Percentiles rank a stretch among this genome's conserved stretches.
Evolutionary conservation across 2,888 invertebrate genomes (phyloP).

Genomic region (Candidula unifasciata): DNA sequence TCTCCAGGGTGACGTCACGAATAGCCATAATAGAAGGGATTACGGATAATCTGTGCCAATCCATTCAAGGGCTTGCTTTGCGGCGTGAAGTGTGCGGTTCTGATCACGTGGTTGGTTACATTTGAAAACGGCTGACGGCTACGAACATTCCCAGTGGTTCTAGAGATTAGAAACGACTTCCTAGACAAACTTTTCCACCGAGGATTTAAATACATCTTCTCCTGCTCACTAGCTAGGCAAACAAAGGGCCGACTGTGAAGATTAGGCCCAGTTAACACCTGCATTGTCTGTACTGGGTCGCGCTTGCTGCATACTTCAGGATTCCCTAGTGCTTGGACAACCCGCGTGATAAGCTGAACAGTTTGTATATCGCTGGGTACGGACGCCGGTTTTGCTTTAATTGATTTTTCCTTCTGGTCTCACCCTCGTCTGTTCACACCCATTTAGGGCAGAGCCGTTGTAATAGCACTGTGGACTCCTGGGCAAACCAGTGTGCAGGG

Average conservation of each 20-base stretch:
- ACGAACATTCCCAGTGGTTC: neutral
- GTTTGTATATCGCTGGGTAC: neutral
- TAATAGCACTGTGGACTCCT: no score
- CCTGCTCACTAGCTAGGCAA: constrained; percentile 4
- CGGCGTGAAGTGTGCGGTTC: constrained; percentile 17
- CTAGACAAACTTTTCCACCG: constrained; percentile 17
- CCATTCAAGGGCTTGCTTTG: constrained; percentile 11
- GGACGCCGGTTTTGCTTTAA: neutral
- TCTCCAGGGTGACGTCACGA: constrained; percentile 37
- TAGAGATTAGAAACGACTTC: neutral
- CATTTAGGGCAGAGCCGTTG: no score
- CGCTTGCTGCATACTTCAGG: neutral
- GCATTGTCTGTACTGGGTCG: constrained; percentile 1
- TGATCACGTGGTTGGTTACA: neutral
- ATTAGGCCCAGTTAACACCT: constrained; percentile 43
- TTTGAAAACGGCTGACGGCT: neutral
- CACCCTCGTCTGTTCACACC: no score
- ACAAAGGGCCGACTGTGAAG: constrained; percentile 10
- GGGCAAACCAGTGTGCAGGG: no score
- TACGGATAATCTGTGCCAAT: constrained; percentile 12
- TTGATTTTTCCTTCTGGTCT: no score
- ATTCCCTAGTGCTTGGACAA: neutral
- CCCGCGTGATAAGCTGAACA: constrained; percentile 27
- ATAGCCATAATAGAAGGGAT: constrained; percentile 38
- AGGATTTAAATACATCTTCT: constrained; percentile 25